Conservation (phyloP, 1,140 invertebrate genomes). For the Drosophila dunni region DNA sequence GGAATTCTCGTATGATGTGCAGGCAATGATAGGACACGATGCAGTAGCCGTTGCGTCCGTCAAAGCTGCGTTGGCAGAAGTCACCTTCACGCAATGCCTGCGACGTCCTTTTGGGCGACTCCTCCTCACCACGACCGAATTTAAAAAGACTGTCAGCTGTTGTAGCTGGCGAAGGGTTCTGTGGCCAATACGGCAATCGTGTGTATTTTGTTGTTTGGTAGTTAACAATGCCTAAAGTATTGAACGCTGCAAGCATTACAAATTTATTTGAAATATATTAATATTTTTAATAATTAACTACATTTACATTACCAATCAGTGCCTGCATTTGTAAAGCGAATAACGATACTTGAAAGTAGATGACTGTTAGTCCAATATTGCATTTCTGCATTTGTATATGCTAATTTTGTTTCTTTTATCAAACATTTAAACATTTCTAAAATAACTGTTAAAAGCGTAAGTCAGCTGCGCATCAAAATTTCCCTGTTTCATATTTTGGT, state of each 20-base stretch:
- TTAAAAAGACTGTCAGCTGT: conserved; percentile 25
- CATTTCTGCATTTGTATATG: conserved; percentile 44
- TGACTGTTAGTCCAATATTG: conserved; percentile 21
- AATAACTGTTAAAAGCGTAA: conserved; percentile 25
- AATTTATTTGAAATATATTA: neutral
- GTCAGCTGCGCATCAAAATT: conserved; percentile 17
- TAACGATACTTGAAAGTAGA: conserved; percentile 24
- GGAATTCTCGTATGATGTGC: conserved; percentile 76
- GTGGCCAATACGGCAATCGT: conserved; percentile 46
- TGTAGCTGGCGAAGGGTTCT: neutral
- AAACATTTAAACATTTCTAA: conserved; percentile 24
- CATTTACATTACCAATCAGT: conserved; percentile 33
- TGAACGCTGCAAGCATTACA: conserved; percentile 44
- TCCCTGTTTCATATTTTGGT: neutral
- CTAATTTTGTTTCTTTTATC: conserved; percentile 10
- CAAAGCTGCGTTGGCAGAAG: conserved; percentile 79
- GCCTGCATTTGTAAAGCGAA: conserved; percentile 17
- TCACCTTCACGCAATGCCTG: conserved; percentile 56
- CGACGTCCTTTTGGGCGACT: neutral
- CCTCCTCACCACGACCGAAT: conserved; percentile 52
- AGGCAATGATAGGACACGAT: conserved; percentile 79
- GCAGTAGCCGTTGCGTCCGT: conserved; percentile 78
- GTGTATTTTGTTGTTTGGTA: conserved; percentile 71
- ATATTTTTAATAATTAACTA: neutral
- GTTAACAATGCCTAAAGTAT: conserved; percentile 57